Conservation (phyloP, 2,797 vertebrate species). For the Echiichthys vipera region DNA sequence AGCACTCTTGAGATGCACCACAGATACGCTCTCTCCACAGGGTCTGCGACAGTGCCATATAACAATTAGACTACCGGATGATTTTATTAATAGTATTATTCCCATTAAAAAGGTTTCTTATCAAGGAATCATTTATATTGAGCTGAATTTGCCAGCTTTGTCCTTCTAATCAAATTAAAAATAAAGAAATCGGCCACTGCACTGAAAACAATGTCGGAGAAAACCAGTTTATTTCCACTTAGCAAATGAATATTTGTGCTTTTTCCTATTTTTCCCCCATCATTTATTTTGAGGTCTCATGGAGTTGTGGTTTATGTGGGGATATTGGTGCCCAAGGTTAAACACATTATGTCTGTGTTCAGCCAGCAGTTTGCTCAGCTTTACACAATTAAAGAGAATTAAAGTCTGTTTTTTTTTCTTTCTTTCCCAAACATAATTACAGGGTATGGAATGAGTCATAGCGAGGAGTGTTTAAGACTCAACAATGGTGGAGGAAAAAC, state of each 20-base stretch:
- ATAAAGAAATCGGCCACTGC: neutral
- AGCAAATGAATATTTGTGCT: neutral
- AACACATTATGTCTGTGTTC: slow-evolving; percentile 49
- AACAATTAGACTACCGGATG: slow-evolving; percentile 62
- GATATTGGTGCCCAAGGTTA: slow-evolving; percentile 68
- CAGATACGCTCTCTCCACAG: slow-evolving; percentile 62
- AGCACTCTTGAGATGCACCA: slow-evolving; percentile 72
- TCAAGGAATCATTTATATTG: slow-evolving; percentile 24
- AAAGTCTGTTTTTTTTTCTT: slow-evolving; percentile 69
- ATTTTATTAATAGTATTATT: slow-evolving; percentile 64
- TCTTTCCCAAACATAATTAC: slow-evolving; percentile 72
- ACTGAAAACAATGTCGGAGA: slow-evolving; percentile 8
- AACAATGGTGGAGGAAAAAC: slow-evolving; percentile 76
- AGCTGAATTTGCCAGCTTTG: slow-evolving; percentile 16
- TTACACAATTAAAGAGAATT: slow-evolving; percentile 79
- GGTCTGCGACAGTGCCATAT: slow-evolving; percentile 41
- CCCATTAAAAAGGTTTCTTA: slow-evolving; percentile 42
- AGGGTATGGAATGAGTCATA: slow-evolving; percentile 78
- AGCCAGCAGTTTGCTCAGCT: slow-evolving; percentile 61
- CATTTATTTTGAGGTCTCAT: slow-evolving; percentile 43
- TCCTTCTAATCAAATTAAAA: slow-evolving; percentile 26
- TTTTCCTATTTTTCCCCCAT: neutral
- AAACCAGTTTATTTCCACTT: neutral
- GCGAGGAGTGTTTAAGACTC: slow-evolving; percentile 58
- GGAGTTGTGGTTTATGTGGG: slow-evolving; percentile 48